Evolutionary conservation across 2,888 invertebrate species (phyloP).

Genomic region (Gastrophysa polygoni): DNA sequence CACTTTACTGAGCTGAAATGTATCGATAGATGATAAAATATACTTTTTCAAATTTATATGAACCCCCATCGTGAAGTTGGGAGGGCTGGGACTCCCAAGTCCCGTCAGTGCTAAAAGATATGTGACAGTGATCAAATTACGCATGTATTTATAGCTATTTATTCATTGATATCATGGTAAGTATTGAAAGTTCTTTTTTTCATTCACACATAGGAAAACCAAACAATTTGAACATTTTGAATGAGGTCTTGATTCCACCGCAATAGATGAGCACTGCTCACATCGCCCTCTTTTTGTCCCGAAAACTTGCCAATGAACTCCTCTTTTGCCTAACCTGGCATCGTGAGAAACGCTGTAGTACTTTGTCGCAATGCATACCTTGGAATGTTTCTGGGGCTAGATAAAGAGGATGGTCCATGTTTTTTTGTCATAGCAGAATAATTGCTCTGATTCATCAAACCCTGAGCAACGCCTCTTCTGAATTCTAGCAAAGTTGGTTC

Average conservation of each 20-base stretch:
- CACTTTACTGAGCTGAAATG: no score
- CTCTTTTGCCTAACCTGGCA: conserved; percentile 15
- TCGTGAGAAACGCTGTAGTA: conserved; percentile 22
- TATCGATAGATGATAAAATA: no score
- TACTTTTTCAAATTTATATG: no score
- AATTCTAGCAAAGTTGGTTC: conserved; percentile 4
- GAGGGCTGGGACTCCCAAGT: conserved; percentile 16
- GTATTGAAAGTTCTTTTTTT: conserved; percentile 14
- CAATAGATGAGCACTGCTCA: conserved; percentile 19
- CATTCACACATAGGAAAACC: conserved; percentile 12
- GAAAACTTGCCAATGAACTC: conserved; percentile 20
- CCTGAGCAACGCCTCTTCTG: no score
- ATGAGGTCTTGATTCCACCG: conserved; percentile 18
- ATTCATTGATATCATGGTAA: conserved; percentile 19
- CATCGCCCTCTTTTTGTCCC: conserved; percentile 19
- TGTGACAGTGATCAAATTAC: conserved; percentile 16
- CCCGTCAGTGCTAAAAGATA: conserved; percentile 14
- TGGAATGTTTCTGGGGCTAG: conserved; percentile 14
- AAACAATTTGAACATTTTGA: conserved; percentile 19
- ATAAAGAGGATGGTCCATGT: conserved; percentile 13
- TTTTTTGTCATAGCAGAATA: conserved; percentile 17
- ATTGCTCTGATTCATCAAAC: conserved; percentile 8
- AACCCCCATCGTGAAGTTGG: no score
- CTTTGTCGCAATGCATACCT: conserved; percentile 14
- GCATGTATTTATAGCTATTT: conserved; percentile 11